Base-by-base conservation (phyloP, 2,113 vertebrate species). In the Amia ocellicauda region DNA sequence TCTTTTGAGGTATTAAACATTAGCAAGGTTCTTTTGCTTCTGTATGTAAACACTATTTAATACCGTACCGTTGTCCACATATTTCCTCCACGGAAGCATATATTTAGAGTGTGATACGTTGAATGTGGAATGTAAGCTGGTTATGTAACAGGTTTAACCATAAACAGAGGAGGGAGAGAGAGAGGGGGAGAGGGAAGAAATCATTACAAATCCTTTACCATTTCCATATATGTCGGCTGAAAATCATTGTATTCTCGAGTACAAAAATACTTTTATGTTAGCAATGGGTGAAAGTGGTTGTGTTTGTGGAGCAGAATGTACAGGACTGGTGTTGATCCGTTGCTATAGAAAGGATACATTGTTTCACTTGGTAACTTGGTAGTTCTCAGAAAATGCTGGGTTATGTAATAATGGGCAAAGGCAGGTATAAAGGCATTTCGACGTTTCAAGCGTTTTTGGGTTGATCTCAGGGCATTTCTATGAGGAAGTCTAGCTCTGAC, bases 101-200 rank as follows among this genome's bases (percentile, higher is more conserved):
- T 91, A 94, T 94, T 93, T 94, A 93, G 92, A 89, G 85, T 82
- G 83, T 86, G 91, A 89, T 91, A 90, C 88, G 84, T 85, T 89
- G 89, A 89, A 90, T 89, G 89, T 91, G 91, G 91, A 93, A 93
- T 91, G 91, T 91, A 86, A 93, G 90, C 88, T 85, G 90, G 90
- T 96, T 96, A 96, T 94, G 93, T 96, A 97, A 97, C 92, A 90
- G 88, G 90, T 92, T 93, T 94, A 92, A 93, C 91, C 90, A 93
- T 92, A 93, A 94, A 93, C 90, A 92, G 83, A 86, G 86, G 83
- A 82, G 81, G 77, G 82, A 85, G 82, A 67, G 54, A 16, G 31
- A 40, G 3, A 24, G 36, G 9, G 36, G 16, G 24, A 11, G 23
- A 19, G n/a, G 71, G 69, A 74, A 80, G 60, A 77, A 81, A 80